Evolutionary conservation across 2,797 vertebrate genomes (phyloP), one percentile per base, ranked within the genome.

Genomic region (Morus bassanus): DNA sequence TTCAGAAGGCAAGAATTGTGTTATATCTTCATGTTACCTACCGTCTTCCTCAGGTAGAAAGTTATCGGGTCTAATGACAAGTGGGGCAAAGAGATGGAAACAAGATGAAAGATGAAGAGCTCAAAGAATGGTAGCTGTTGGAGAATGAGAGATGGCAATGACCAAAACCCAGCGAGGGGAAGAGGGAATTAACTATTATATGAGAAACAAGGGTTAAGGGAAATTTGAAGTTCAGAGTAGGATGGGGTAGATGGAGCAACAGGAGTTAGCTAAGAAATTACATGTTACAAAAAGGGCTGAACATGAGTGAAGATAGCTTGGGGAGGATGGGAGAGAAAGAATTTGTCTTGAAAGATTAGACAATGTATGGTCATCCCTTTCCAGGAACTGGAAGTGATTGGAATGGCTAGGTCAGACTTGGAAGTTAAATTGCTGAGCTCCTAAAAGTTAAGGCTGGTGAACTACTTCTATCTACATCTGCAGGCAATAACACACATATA

Each of bases 151-250:
- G 33, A 11, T 88, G 33, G 37, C 51, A 78, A 33, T 61, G 24
- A 70, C n/a, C 0, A 1, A 70, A 72, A 60, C 21, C 24, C 13
- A 54, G 16, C 0, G 3, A 23, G 23, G 7, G 19, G 8, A 50
- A 73, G 39, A 73, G 18, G 35, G 25, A 73, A n/a, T 77, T 60
- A 63, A 54, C 25, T 74, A 25, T 48, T 59, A 30, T 45, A 24
- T 76, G 68, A 75, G 48, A 78, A 80, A 16, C 5, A n/a, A 73
- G 27, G 12, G 5, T 72, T 67, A 43, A 45, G 17, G 77, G 60
- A 73, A 45, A 35, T 33, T 54, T 64, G 28, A 76, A 76, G 28
- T 53, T 89, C 25, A 45, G 54, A 24, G 35, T 23, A 59, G 48
- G 21, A 22, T 43, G 41, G n/a, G 15, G 27, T 61, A 59, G 30